A percentile compares a stretch with the other conserved stretches of the same genome.
Conservation (phyloP, 2,797 vertebrate genomes). For the Hemibagrus guttatus region DNA sequence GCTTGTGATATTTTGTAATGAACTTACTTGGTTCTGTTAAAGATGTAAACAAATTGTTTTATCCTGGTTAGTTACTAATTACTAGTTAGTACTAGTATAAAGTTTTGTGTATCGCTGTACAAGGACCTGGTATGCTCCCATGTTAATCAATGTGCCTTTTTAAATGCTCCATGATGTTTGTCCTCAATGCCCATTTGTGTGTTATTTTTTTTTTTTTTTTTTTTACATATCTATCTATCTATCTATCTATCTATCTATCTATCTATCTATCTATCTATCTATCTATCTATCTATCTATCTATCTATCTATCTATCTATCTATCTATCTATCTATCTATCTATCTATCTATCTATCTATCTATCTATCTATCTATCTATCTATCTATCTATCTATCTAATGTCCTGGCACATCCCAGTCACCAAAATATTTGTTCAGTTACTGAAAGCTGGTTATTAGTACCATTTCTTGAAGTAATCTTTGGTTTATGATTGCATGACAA, state of each 20-base stretch:
- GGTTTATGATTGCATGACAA: background rate
- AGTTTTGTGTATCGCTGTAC: background rate
- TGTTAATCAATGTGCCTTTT: background rate
- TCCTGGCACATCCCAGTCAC: background rate
- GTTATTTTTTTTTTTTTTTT: too few relatives aligned
- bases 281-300: too few relatives aligned
- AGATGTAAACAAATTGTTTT: background rate
- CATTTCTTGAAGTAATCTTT: background rate
- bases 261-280: too few relatives aligned
- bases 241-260: too few relatives aligned
- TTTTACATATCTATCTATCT: too few relatives aligned
- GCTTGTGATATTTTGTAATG: background rate
- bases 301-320: too few relatives aligned
- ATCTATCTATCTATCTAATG: too few relatives aligned
- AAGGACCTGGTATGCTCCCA: background rate
- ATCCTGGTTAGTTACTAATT: background rate
- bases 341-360: too few relatives aligned
- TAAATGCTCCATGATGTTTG: too few relatives aligned
- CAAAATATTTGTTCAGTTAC: background rate
- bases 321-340: too few relatives aligned
- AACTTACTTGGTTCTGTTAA: background rate
- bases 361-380: too few relatives aligned
- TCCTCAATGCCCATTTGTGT: too few relatives aligned
- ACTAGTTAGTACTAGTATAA: background rate
- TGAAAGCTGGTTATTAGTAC: background rate